phyloP scores from a whole-genome alignment of 2,797 vertebrate species.

The Acrossocheilus wenchowensis region DNA sequence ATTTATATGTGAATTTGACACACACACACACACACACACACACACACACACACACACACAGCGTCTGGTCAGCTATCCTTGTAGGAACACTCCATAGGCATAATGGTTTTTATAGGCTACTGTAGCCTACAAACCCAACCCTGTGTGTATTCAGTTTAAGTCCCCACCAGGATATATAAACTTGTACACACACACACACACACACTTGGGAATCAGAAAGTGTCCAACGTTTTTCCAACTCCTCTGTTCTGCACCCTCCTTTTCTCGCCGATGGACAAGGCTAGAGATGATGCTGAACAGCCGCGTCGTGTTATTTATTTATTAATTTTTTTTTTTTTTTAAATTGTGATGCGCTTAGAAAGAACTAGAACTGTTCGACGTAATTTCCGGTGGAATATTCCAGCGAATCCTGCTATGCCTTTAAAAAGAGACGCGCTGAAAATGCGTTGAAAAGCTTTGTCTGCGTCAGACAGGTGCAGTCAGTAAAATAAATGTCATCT shows the following conservation, averaged over 20 bases:
- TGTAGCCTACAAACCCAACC: too few relatives aligned
- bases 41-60: neutral
- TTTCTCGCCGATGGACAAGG: too few relatives aligned
- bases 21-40: neutral
- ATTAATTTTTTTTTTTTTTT: neutral
- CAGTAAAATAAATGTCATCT: neutral
- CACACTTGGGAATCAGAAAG: neutral
- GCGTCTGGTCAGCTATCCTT: too few relatives aligned
- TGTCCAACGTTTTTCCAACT: too few relatives aligned
- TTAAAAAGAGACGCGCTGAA: slow-evolving; percentile 72
- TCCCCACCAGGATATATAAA: too few relatives aligned
- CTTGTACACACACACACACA: neutral
- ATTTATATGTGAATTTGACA: neutral
- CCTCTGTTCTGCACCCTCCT: neutral
- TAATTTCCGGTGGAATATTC: slow-evolving; percentile 83
- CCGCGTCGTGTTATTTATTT: neutral
- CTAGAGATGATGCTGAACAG: neutral
- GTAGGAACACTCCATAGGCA: too few relatives aligned
- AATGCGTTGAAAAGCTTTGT: neutral
- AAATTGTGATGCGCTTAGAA: slow-evolving; percentile 46
- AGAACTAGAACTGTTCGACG: slow-evolving; percentile 53
- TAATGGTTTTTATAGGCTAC: too few relatives aligned
- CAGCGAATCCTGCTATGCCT: slow-evolving; percentile 60
- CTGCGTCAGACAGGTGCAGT: slow-evolving; percentile 63
- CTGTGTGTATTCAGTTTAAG: too few relatives aligned